Evolutionary conservation across 2,888 invertebrate species (phyloP).

Genomic region (Apamea monoglypha): DNA sequence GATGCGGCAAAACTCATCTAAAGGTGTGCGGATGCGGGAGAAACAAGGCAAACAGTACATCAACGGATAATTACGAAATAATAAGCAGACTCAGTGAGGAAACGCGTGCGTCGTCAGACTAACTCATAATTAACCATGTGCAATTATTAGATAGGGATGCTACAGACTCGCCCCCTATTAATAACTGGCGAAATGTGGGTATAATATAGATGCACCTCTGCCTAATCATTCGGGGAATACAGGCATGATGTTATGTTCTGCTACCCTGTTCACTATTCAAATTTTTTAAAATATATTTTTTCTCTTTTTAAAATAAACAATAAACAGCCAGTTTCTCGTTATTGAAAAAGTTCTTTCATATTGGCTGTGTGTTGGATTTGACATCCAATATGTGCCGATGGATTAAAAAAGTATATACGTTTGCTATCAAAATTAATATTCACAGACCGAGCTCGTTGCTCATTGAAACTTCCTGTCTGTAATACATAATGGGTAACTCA

Average conservation of each 20-base stretch:
- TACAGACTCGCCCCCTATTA: neutral
- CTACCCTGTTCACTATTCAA: conserved; percentile 9
- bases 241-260: neutral
- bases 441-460: conserved; percentile 35
- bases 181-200: neutral
- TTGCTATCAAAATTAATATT: conserved; percentile 55
- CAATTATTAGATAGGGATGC: conserved; percentile 23
- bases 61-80: conserved; percentile 76
- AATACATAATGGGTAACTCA: conserved; percentile 40
- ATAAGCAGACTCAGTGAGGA: conserved; percentile 69
- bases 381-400: conserved; percentile 42
- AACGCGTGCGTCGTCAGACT: conserved; percentile 65
- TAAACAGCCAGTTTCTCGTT: conserved; percentile 40
- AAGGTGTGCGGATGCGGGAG: conserved; percentile 57
- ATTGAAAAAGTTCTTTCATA: conserved; percentile 54
- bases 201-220: neutral
- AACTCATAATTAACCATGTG: conserved; percentile 35
- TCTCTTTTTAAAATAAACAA: conserved; percentile 14
- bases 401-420: conserved; percentile 26
- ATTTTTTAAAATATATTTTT: too few species aligned
- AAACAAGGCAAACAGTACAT: conserved; percentile 69
- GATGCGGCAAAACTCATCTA: conserved; percentile 72
- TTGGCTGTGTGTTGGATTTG: conserved; percentile 40
- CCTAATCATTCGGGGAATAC: neutral
- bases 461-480: conserved; percentile 54